Base-by-base conservation (phyloP, 2,113 vertebrate genomes). In the Chascanopsetta lugubris region DNA sequence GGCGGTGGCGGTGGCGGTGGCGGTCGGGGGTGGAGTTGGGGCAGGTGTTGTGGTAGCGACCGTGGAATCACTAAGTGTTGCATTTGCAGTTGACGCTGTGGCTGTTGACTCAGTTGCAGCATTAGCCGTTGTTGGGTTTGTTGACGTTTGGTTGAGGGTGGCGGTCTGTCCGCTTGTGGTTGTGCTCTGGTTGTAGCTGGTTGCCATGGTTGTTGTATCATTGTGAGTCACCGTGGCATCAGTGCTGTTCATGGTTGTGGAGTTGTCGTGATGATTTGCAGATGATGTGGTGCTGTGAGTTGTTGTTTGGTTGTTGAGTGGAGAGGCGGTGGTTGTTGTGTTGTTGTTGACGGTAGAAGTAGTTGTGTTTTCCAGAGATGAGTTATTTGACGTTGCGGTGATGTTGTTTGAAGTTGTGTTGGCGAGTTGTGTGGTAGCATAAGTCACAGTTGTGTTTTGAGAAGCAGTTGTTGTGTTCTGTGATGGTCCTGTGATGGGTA, bases 251-350 rank as follows among this genome's bases (percentile, higher is more conserved):
- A 20, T 5, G n/a, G 49, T 6, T 45, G 56, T 69, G 8, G 47
- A 21, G 61, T 18, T 63, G 12, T 3, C 38, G 18, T 61, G 3
- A 0, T 40, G 48, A 10, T 18, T 22, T n/a, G 3, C 30, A 24
- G 15, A 34, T 48, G 61, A 34, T 40, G 71, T 66, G 8, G 54
- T 12, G 32, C 27, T 72, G 32, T 36, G 15, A 64, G 74, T 45
- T 55, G 12, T 17, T 5, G 66, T 78, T 7, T 67, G 50, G 24
- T 78, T 73, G 12, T 17, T 32, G 3, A 43, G 2, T 40, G 69
- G 43, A 26, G 50, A 29, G n/a, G 15, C 8, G 6, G 79, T 49
- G 2, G 75, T 15, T 59, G 26, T 38, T 15, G 56, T 69, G 24
- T 6, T 47, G 24, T 24, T 61, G 24, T 20, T 2, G 0, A 24